Percentiles rank a stretch among this genome's conserved stretches.
phyloP scores from a whole-genome alignment of 2,797 vertebrate genomes.

The Crenichthys baileyi region DNA sequence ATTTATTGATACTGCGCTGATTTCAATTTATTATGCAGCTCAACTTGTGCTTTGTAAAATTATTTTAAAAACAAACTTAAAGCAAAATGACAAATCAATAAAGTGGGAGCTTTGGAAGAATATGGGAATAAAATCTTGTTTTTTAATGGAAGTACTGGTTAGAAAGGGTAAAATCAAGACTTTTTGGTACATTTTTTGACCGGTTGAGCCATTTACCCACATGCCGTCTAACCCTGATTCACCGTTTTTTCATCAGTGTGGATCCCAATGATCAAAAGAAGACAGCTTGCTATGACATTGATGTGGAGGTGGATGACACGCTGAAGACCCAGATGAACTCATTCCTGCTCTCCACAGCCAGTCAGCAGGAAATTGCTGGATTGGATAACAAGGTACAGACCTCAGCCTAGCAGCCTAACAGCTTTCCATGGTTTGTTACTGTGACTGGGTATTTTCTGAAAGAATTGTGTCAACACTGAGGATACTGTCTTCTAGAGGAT shows the following conservation, averaged over 20 bases:
- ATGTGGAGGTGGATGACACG: constrained; percentile 98
- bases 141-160: not conserved
- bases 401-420: not conserved
- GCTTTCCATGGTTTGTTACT: not conserved
- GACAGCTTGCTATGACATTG: constrained; percentile 98
- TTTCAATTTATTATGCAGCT: not conserved
- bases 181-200: not conserved
- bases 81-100: not conserved
- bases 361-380: constrained; percentile 98
- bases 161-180: not conserved
- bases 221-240: too few species aligned
- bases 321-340: constrained; percentile 99
- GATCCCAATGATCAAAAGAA: constrained; percentile 99
- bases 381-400: constrained; percentile 94
- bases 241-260: constrained; percentile 80
- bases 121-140: not conserved
- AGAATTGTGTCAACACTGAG: not conserved
- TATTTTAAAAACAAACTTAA: not conserved
- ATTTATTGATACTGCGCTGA: not conserved
- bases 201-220: not conserved
- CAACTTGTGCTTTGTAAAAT: not conserved
- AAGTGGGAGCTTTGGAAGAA: not conserved
- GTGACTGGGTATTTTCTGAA: not conserved
- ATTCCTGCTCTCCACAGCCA: constrained; percentile 97
- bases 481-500: constrained; percentile 15